Conservation (phyloP, 2,888 invertebrate species). For the Seladonia tumulorum region DNA sequence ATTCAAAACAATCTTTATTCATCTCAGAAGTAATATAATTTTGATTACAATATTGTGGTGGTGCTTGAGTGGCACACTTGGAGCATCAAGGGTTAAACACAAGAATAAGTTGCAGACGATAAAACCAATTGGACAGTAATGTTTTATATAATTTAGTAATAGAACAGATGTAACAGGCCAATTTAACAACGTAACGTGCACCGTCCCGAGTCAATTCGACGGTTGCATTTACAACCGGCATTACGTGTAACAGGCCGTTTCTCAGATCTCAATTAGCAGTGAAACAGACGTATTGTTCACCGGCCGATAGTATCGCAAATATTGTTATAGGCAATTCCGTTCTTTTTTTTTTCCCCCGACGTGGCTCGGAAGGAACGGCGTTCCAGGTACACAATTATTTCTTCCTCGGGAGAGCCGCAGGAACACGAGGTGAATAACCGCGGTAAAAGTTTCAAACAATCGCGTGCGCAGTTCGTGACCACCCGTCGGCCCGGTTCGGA, state of each 20-base stretch:
- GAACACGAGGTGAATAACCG: conserved; percentile 51
- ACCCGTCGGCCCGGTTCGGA: conserved; percentile 31
- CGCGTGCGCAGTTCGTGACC: conserved; percentile 53
- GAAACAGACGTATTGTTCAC: conserved; percentile 43
- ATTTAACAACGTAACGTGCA: background rate
- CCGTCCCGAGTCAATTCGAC: background rate
- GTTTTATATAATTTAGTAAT: background rate
- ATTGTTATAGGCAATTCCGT: conserved; percentile 57
- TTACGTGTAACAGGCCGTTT: conserved; percentile 36
- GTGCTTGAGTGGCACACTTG: too few relatives aligned
- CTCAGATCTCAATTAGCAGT: conserved; percentile 41
- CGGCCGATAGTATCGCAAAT: conserved; percentile 63
- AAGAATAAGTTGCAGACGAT: background rate
- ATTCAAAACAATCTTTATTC: too few relatives aligned
- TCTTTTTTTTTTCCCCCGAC: conserved; percentile 29
- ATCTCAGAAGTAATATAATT: too few relatives aligned
- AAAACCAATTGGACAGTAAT: background rate
- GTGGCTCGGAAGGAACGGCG: conserved; percentile 47
- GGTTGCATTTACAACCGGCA: conserved; percentile 24
- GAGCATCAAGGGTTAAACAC: too few relatives aligned
- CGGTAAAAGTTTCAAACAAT: conserved; percentile 51
- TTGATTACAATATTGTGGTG: too few relatives aligned
- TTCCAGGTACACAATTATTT: conserved; percentile 67
- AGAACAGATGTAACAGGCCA: background rate
- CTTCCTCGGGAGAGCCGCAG: conserved; percentile 42